A percentile compares a stretch with the other conserved stretches of the same genome.
These are phyloP conservation scores for Leptodactylus fuscus DNA, from an alignment of 2,113 vertebrate genomes.

Conservation along the genomic window DNA sequence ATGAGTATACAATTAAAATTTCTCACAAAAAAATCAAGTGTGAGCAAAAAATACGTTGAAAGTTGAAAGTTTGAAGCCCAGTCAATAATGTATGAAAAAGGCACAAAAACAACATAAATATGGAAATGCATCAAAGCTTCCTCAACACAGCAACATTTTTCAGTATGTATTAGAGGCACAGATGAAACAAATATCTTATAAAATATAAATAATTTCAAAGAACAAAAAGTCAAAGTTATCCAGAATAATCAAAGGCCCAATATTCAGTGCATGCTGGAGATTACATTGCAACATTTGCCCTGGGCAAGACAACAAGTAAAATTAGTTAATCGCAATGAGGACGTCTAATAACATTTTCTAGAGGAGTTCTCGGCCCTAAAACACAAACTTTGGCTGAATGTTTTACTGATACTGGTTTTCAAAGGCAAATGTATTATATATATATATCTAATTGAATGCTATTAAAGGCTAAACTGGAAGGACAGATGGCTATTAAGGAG, in stretches of 20 bases:
- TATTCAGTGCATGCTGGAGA: not conserved
- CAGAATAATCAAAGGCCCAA: not conserved
- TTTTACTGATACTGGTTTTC: too few species aligned
- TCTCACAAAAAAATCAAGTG: not conserved
- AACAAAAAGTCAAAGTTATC: not conserved
- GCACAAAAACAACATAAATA: conserved; percentile 6
- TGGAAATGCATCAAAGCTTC: not conserved
- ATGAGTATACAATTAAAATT: not conserved
- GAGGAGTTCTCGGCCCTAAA: not conserved
- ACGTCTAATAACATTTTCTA: not conserved
- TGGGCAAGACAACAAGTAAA: not conserved
- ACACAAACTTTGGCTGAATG: not conserved
- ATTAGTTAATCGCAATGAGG: not conserved
- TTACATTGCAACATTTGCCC: not conserved
- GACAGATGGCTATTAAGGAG: too few species aligned
- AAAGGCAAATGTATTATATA: too few species aligned
- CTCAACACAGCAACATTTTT: not conserved
- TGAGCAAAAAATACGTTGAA: not conserved
- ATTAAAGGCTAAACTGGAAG: too few species aligned
- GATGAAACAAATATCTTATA: not conserved
- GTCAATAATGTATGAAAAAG: not conserved
- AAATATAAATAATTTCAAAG: not conserved
- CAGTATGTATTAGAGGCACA: too few species aligned
- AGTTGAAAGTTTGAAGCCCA: conserved; percentile 39
- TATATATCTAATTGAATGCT: too few species aligned